Evolutionary conservation across 2,113 vertebrate genomes (phyloP).

Genomic region (Stictonetta naevosa): DNA sequence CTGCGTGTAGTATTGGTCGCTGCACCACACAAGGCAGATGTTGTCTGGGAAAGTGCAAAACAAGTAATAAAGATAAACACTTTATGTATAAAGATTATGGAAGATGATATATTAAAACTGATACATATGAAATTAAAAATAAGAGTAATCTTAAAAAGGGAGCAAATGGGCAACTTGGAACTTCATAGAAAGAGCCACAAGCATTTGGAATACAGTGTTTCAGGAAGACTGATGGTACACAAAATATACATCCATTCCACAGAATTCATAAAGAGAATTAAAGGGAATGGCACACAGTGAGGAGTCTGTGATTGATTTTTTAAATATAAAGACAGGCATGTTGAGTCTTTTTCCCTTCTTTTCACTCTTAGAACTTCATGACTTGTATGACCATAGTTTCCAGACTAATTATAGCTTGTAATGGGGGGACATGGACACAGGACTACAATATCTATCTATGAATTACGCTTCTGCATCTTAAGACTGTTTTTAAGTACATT

Average conservation of each 20-base stretch:
- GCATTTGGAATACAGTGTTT: not conserved
- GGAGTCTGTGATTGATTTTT: not conserved
- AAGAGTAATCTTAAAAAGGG: not conserved
- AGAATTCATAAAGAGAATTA: not conserved
- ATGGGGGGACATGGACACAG: no score
- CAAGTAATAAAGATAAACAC: not conserved
- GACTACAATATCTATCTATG: not conserved
- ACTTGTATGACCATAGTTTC: not conserved
- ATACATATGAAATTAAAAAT: not conserved
- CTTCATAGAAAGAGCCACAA: not conserved
- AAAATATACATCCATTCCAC: not conserved
- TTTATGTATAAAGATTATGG: not conserved
- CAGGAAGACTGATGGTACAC: not conserved
- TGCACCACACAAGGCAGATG: constrained; percentile 39
- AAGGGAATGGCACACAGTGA: not conserved
- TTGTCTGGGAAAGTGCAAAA: constrained; percentile 1
- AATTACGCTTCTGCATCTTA: not conserved
- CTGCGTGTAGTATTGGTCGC: constrained; percentile 38
- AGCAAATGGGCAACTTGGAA: not conserved
- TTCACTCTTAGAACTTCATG: not conserved
- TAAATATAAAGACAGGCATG: not conserved
- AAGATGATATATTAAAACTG: not conserved
- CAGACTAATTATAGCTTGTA: not conserved
- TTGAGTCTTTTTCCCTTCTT: not conserved
- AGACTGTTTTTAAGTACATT: not conserved